Base-by-base conservation (phyloP, 2,797 vertebrate species). In the Chromobotia macracanthus region DNA sequence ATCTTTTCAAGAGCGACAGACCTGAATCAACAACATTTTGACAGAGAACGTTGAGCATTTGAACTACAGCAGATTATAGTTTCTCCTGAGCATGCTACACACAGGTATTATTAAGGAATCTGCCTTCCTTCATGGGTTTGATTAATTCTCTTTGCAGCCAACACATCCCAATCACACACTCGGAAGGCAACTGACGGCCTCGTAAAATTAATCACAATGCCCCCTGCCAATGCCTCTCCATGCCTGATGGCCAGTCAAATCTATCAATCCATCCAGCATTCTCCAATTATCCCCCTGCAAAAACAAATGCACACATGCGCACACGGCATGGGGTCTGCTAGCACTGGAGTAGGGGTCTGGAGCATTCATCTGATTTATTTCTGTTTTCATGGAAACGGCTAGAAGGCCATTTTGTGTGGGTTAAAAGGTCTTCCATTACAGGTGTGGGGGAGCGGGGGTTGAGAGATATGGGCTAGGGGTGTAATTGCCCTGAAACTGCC, bases 401-500 rank as follows among this genome's bases (percentile, higher is more conserved):
- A 81, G 77, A 82, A 76, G 50, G 81, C 87, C 85, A 89, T 92
- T 88, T 88, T 87, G 83, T 86, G 80, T 65, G 72, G 82, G 87
- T 86, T 87, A 84, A 89, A 89, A 90, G 88, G 86, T 89, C 83
- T 72, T 67, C 84, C 80, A 87, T 90, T 89, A 89, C 87, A 86
- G 77, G 63, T 77, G 66, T 75, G 74, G 72, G 76, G 41, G 75
- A 72, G 84, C 76, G 82, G 80, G 82, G 56, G 70, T 72, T 70
- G 79, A 86, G 80, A 88, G 84, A 86, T 86, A 86, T 82, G 79
- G 70, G 65, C 81, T 76, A 80, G 77, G 76, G 79, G 75, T 85
- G 86, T 88, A 89, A 92, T 90, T 87, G 89, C 85, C 83, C 85
- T 85, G 82, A 87, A 89, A 88, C 85, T 86, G 83, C 85, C 87